phyloP scores from a whole-genome alignment of 2,797 vertebrate genomes.

The Gallinago nigripennis region DNA sequence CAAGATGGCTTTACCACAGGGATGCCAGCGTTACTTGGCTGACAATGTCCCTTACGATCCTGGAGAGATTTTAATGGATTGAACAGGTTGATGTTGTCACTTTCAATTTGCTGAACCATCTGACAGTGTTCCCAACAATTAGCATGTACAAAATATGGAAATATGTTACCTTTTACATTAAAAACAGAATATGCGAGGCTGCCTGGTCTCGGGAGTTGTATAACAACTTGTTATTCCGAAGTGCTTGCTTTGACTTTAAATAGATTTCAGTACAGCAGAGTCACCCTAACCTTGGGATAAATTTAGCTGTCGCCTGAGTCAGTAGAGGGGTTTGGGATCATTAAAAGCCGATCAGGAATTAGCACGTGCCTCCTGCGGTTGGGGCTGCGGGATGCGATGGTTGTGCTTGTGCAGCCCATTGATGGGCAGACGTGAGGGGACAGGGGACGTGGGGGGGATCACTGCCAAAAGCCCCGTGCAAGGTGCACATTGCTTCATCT shows the following conservation, averaged over 20 bases:
- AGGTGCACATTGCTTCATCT: accelerated
- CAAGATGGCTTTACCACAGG: constrained; percentile 68
- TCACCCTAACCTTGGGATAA: constrained; percentile 64
- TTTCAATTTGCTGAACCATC: constrained; percentile 76
- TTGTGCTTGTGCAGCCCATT: not conserved
- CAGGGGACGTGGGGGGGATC: accelerated
- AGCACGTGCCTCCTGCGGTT: not conserved
- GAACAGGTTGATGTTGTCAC: constrained; percentile 79
- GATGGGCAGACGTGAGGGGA: not conserved
- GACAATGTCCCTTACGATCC: constrained; percentile 64
- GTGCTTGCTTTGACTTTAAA: constrained; percentile 50
- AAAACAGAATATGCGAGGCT: constrained; percentile 33
- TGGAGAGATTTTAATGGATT: constrained; percentile 70
- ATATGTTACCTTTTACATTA: constrained; percentile 53
- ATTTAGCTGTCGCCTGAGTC: constrained; percentile 53
- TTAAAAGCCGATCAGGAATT: constrained; percentile 33
- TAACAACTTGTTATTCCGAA: constrained; percentile 35
- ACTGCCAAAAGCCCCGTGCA: accelerated
- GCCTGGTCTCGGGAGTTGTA: constrained; percentile 24
- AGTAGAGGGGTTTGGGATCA: constrained; percentile 47
- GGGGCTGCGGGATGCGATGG: not conserved
- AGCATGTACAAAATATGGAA: constrained; percentile 65
- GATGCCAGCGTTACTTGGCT: constrained; percentile 51
- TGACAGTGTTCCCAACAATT: constrained; percentile 76
- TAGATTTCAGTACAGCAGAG: constrained; percentile 36